Evolutionary conservation across 2,888 invertebrate genomes (phyloP).

Genomic region (Uloborus plumipes): DNA sequence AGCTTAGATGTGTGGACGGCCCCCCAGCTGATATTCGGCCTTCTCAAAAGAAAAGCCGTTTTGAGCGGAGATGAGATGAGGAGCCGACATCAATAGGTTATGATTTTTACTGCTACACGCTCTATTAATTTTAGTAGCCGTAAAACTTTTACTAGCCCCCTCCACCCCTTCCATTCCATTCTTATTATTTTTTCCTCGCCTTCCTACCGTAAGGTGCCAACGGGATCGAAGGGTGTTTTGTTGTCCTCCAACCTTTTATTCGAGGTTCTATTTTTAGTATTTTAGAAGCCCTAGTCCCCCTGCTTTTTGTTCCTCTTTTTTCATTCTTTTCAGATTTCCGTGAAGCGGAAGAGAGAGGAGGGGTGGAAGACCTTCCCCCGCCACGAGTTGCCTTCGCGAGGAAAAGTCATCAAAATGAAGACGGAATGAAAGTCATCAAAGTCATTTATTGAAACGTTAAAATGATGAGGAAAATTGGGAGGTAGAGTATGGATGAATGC

Average conservation of each 20-base stretch:
- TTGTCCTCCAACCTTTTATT: constrained; percentile 48
- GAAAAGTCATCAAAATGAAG: too few species aligned
- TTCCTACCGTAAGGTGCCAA: constrained; percentile 39
- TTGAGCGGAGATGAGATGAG: constrained; percentile 51
- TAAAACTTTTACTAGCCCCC: constrained; percentile 55
- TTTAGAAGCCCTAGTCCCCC: constrained; percentile 33
- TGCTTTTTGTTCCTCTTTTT: constrained; percentile 16
- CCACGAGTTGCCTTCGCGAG: too few species aligned
- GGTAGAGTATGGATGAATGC: too few species aligned
- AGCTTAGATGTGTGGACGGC: background rate
- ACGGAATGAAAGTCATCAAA: too few species aligned
- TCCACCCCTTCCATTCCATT: background rate
- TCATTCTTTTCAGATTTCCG: too few species aligned
- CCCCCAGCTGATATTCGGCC: constrained; percentile 17
- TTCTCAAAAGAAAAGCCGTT: constrained; percentile 53
- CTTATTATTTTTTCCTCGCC: background rate
- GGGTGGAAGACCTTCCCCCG: too few species aligned
- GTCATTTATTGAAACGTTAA: too few species aligned
- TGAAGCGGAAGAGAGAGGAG: too few species aligned
- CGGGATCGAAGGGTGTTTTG: constrained; percentile 48
- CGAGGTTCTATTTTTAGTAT: constrained; percentile 38
- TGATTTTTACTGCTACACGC: constrained; percentile 63
- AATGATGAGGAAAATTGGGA: too few species aligned
- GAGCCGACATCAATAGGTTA: constrained; percentile 61
- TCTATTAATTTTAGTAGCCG: constrained; percentile 64